Percentiles rank a stretch among this genome's conserved stretches.
Evolutionary conservation across 2,797 vertebrate genomes (phyloP).

Genomic region (Enteromius radiatus): DNA sequence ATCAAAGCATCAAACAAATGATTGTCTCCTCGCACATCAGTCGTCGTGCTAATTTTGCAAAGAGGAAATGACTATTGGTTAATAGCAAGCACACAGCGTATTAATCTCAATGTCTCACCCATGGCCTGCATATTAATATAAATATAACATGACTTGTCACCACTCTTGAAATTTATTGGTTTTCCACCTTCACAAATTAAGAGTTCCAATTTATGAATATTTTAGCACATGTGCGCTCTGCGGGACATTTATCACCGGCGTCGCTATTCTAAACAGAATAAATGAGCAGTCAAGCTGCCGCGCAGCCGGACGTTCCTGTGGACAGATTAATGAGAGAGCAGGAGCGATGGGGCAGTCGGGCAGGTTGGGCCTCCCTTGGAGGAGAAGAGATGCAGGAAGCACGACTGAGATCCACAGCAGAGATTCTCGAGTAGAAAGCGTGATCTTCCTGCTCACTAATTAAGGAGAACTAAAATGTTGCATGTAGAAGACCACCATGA

Average conservation of each 20-base stretch:
- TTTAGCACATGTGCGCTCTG: constrained; percentile 97
- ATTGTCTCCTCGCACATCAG: constrained; percentile 52
- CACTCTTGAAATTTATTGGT: constrained; percentile 80
- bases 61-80: constrained; percentile 67
- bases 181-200: constrained; percentile 81
- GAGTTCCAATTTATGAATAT: constrained; percentile 95
- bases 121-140: constrained; percentile 79
- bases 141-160: constrained; percentile 79
- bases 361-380: constrained; percentile 36
- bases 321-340: constrained; percentile 64
- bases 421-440: neutral
- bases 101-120: constrained; percentile 79
- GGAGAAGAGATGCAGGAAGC: constrained; percentile 37
- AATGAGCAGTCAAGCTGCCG: constrained; percentile 95
- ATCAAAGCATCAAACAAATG: constrained; percentile 57
- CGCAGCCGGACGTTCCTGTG: constrained; percentile 83
- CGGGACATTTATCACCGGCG: constrained; percentile 92
- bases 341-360: constrained; percentile 41
- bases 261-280: constrained; percentile 98
- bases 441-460: constrained; percentile 2
- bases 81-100: constrained; percentile 68
- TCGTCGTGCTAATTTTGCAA: constrained; percentile 56
- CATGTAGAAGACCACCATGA: neutral
- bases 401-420: constrained; percentile 1
- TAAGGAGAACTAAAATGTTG: neutral